Conservation (phyloP, 2,113 vertebrate species). For the Pao palembangensis region DNA sequence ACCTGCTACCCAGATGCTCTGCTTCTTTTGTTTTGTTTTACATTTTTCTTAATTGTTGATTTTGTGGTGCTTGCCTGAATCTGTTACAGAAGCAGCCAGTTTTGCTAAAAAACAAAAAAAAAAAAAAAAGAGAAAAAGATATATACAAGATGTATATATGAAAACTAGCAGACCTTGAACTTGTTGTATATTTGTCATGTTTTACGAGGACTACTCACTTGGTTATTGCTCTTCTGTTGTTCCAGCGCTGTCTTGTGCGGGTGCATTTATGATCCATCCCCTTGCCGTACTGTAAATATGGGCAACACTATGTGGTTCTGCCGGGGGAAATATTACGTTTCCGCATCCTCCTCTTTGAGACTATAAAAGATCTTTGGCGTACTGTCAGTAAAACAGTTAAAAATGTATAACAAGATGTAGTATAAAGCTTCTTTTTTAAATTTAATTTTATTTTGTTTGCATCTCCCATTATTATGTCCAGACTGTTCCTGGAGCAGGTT, state of each 20-base stretch:
- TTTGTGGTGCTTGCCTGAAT: constrained; percentile 43
- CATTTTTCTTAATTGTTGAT: constrained; percentile 35
- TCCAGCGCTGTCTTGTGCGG: constrained; percentile 31
- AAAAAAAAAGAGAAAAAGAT: too few species aligned
- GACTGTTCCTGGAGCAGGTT: too few species aligned
- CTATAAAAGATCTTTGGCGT: neutral
- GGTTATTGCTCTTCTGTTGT: constrained; percentile 33
- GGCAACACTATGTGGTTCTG: constrained; percentile 21
- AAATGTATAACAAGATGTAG: too few species aligned
- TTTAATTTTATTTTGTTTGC: constrained; percentile 43
- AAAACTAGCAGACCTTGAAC: too few species aligned
- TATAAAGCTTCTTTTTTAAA: too few species aligned
- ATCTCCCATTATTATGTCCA: constrained; percentile 1
- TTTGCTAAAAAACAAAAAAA: too few species aligned
- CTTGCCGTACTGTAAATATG: constrained; percentile 44
- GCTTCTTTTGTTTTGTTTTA: constrained; percentile 13
- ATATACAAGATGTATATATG: too few species aligned
- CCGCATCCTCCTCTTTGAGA: neutral
- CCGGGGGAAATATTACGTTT: constrained; percentile 27
- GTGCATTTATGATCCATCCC: constrained; percentile 34
- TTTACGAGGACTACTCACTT: neutral
- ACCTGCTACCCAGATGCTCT: constrained; percentile 23
- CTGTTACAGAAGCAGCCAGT: constrained; percentile 22
- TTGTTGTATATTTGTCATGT: too few species aligned
- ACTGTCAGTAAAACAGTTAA: neutral